Conservation (phyloP, 2,113 vertebrate species). For the Rostratula benghalensis region DNA sequence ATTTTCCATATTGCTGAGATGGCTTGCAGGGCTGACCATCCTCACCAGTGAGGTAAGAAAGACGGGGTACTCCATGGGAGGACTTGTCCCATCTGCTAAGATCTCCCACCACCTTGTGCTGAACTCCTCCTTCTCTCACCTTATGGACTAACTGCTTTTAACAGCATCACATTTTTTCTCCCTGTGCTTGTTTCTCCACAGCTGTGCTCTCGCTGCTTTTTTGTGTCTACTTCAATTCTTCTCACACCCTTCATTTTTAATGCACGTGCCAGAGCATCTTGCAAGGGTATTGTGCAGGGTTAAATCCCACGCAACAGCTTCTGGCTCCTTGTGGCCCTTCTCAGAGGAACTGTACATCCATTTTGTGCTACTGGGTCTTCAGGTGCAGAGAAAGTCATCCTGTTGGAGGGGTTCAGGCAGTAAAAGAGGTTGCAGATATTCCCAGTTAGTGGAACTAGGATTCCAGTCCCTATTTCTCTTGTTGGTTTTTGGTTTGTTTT, state of each 20-base stretch:
- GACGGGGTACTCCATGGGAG: accelerated
- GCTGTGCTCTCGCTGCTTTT: neutral
- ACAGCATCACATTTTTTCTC: neutral
- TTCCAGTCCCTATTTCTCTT: neutral
- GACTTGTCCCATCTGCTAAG: neutral
- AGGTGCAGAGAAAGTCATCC: neutral
- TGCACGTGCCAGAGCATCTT: neutral
- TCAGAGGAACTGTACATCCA: neutral
- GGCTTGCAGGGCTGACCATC: neutral
- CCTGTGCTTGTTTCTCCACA: neutral
- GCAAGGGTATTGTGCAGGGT: neutral
- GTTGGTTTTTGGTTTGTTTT: neutral
- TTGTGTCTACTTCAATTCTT: neutral
- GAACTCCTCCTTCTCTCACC: neutral
- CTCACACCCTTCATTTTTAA: neutral
- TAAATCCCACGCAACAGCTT: neutral
- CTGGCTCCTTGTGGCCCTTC: neutral
- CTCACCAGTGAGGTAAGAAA: neutral
- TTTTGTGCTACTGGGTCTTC: neutral
- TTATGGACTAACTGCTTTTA: neutral
- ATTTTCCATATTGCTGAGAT: neutral
- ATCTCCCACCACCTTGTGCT: neutral
- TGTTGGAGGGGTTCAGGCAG: neutral
- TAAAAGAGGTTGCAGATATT: neutral
- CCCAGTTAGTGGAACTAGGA: neutral